Evolutionary conservation across 1,140 invertebrate species (phyloP).

Genomic region (Drosophila repletoides): DNA sequence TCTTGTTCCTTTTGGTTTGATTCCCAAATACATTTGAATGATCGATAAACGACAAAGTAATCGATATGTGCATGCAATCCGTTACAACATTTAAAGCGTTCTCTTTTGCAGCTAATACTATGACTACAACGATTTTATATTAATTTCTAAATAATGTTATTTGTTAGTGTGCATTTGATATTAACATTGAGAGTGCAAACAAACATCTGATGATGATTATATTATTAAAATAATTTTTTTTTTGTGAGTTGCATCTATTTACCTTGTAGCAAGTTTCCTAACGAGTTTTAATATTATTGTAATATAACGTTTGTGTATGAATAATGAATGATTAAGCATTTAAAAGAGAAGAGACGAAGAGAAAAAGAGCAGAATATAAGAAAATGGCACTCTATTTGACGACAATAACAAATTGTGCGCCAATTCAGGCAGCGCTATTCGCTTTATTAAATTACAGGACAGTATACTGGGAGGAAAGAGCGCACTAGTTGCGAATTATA

Average conservation of each 20-base stretch:
- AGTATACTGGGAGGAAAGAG: constrained; percentile 4
- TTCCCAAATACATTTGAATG: too few relatives aligned
- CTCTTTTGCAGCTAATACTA: constrained; percentile 15
- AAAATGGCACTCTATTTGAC: constrained; percentile 34
- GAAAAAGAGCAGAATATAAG: constrained; percentile 56
- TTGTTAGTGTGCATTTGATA: constrained; percentile 9
- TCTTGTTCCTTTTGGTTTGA: too few relatives aligned
- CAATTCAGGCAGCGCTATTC: constrained; percentile 22
- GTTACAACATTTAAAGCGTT: constrained; percentile 65
- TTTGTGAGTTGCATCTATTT: constrained; percentile 63
- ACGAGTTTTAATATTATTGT: constrained; percentile 33
- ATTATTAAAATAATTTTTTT: constrained; percentile 1
- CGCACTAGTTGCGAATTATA: constrained; percentile 20
- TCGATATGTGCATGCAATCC: constrained; percentile 25
- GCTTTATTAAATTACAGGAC: constrained; percentile 12
- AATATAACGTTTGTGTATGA: constrained; percentile 30
- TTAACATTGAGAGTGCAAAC: constrained; percentile 33
- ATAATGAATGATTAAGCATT: constrained; percentile 45
- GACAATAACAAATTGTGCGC: constrained; percentile 20
- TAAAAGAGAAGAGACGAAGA: constrained; percentile 69
- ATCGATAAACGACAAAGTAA: constrained; percentile 15
- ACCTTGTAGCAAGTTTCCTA: constrained; percentile 83
- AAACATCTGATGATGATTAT: constrained; percentile 30
- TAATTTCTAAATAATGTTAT: neutral
- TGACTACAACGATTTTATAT: constrained; percentile 4